Conservation (phyloP, 2,888 invertebrate genomes). For the Amiota minor region DNA sequence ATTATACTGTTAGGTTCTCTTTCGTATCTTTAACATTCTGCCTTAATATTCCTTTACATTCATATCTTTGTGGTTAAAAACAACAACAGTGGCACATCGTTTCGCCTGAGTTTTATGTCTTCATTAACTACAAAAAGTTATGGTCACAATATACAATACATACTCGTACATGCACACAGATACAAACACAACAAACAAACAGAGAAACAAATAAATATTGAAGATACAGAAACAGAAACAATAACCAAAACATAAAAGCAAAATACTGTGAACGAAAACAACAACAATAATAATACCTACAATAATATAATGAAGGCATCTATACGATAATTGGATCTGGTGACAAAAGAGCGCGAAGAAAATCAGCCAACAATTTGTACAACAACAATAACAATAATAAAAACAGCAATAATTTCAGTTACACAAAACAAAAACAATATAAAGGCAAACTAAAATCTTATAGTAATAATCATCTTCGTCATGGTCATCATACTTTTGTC, state of each 20-base stretch:
- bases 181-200: not conserved
- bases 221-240: constrained; percentile 4
- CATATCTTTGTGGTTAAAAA: constrained; percentile 32
- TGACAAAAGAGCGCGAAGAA: constrained; percentile 53
- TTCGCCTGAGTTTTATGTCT: constrained; percentile 66
- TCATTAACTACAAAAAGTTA: constrained; percentile 68
- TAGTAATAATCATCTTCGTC: constrained; percentile 60
- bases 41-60: too few relatives aligned
- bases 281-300: constrained; percentile 16
- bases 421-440: not conserved
- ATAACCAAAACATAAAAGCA: constrained; percentile 33
- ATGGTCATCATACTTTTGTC: constrained; percentile 43
- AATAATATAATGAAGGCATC: constrained; percentile 39
- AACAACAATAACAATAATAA: constrained; percentile 21
- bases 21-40: constrained; percentile 30
- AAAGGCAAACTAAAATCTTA: not conserved
- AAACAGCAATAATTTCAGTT: constrained; percentile 30
- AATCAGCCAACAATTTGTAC: constrained; percentile 40
- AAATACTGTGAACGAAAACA: constrained; percentile 18
- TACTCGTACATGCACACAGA: not conserved
- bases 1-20: constrained; percentile 27
- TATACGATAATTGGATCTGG: constrained; percentile 57
- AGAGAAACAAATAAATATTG: constrained; percentile 25
- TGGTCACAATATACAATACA: constrained; percentile 47
- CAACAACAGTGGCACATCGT: constrained; percentile 38